Base-by-base conservation (phyloP, 1,140 invertebrate species). In the Epicauta chinensis region DNA sequence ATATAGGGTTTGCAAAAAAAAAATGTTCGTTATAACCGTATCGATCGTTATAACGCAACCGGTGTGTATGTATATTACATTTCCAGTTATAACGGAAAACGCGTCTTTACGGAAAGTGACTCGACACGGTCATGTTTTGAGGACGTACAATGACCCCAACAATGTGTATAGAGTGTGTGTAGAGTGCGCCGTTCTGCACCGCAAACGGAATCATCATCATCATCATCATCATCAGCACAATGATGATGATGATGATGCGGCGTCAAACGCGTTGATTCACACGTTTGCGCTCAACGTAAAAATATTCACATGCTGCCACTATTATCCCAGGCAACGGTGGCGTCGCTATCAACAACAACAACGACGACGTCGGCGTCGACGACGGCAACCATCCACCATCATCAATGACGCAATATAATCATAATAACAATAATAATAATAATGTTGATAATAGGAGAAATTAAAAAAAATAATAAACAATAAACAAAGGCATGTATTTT, bases 81-180 rank as follows among this genome's bases (percentile, higher is more conserved):
- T 23, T 23, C 10, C 10, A 34, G 32, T 34, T 34, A 11, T 54
- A 54, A 54, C 52, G 52, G 45, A 54, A 54, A 54, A 54, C 52
- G 52, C 52, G 52, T 54, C 52, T 54, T 23, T 54, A 54, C 52
- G 41, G 48, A 41, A 56, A 51, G 36, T 51, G 53, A 60, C 45
- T 51, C 53, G 39, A 48, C 61, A 55, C 60, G 63, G 63, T 56
- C 56, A 61, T 51, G 55, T 55, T 51, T 63, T 61, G 59, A 65
- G 63, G 63, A 65, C 63, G 63, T 59, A 62, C 63, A 61, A 59
- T 65, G 63, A 65, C 63, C 63, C 58, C 59, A 16, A 53, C 44
- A 34, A 23, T 23, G 7, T 23, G 23, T 7, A 0, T 23, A n/a
- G 17, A 5, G 23, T 23, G 23, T 23, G 23, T 23, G 23, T 23